Conservation (phyloP, 2,888 invertebrate genomes). For the Acanthoscelides obtectus region DNA sequence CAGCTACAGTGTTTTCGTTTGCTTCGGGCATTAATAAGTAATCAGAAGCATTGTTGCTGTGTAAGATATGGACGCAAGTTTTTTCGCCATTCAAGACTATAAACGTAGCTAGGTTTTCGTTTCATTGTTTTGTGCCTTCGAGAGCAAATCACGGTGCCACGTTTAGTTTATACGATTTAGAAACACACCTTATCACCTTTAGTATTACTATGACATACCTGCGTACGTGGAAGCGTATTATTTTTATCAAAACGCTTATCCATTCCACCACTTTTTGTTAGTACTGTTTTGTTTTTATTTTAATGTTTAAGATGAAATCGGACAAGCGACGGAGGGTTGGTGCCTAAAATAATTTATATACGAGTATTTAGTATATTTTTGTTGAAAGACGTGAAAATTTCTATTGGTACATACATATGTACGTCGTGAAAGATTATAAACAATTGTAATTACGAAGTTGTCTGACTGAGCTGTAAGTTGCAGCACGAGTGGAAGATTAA, state of each 20-base stretch:
- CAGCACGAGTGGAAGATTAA: too few relatives aligned
- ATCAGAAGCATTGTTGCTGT: too few relatives aligned
- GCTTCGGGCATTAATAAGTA: too few relatives aligned
- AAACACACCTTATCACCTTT: neutral
- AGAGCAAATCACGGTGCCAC: constrained; percentile 20
- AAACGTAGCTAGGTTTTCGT: constrained; percentile 36
- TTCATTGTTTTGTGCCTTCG: constrained; percentile 22
- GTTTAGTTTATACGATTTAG: neutral
- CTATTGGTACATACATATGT: too few relatives aligned
- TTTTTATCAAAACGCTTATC: constrained; percentile 1
- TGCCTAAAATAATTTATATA: neutral
- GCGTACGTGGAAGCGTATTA: neutral
- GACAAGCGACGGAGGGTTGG: neutral
- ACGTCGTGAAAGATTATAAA: too few relatives aligned
- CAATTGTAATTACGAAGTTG: neutral
- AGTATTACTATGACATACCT: constrained; percentile 1
- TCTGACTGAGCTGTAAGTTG: too few relatives aligned
- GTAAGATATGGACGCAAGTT: too few relatives aligned
- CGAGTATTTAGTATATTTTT: too few relatives aligned
- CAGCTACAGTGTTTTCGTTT: too few relatives aligned
- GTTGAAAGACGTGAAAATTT: too few relatives aligned
- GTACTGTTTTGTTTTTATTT: neutral
- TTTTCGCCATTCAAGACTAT: constrained; percentile 36
- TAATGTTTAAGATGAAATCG: neutral
- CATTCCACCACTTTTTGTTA: neutral